These are phyloP conservation scores for Tipula confusa DNA, from an alignment of 2,888 invertebrate genomes.

Conservation along the genomic window DNA sequence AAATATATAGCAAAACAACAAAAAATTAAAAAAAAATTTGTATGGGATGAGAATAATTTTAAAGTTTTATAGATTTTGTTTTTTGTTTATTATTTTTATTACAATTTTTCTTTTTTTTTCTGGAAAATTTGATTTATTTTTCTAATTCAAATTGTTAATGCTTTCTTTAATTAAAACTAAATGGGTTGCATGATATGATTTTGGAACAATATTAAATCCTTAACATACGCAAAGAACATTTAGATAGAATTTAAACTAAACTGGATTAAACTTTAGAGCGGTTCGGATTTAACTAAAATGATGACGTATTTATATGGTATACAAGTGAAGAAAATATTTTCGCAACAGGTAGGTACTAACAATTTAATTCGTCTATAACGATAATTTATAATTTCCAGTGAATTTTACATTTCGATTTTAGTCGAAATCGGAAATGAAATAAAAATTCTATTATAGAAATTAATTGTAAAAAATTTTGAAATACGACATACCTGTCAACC, in stretches of 20 bases:
- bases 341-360: not conserved
- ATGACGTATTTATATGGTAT: not conserved
- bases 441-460: not conserved
- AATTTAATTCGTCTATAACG: not conserved
- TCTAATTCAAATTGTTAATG: not conserved
- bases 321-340: not conserved
- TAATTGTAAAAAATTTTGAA: not conserved
- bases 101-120: not conserved
- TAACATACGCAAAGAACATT: not conserved
- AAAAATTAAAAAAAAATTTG: not conserved
- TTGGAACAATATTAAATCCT: not conserved
- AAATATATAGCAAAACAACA: not conserved
- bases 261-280: not conserved
- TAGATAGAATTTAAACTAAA: too few relatives aligned
- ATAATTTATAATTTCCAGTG: not conserved
- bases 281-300: not conserved
- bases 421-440: constrained; percentile 4
- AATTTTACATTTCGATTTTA: not conserved
- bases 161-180: constrained; percentile 12
- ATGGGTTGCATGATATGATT: not conserved
- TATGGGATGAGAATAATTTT: not conserved
- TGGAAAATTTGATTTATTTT: not conserved
- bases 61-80: not conserved
- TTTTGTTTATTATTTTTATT: not conserved
- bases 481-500: not conserved